Percentiles rank a stretch among this genome's conserved stretches.
Evolutionary conservation across 2,888 invertebrate species (phyloP).

Genomic region (Gonocerus acuteangulatus): DNA sequence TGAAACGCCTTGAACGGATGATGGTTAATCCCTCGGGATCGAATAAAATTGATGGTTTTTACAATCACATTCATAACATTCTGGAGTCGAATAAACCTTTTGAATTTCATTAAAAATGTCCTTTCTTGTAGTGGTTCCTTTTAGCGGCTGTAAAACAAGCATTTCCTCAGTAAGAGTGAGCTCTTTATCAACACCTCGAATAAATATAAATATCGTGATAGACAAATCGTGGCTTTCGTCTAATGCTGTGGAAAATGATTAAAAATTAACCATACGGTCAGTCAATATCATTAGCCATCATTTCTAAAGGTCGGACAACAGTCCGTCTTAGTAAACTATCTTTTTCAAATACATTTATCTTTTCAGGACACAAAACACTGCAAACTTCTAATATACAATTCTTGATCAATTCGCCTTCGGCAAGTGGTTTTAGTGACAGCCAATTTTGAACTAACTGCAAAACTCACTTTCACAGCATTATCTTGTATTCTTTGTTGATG

Average conservation of each 20-base stretch:
- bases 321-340: background rate
- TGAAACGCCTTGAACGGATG: constrained; percentile 12
- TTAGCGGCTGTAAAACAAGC: background rate
- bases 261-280: background rate
- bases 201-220: constrained; percentile 30
- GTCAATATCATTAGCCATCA: constrained; percentile 19
- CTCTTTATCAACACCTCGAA: constrained; percentile 31
- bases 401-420: constrained; percentile 17
- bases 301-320: constrained; percentile 2
- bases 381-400: constrained; percentile 1
- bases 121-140: constrained; percentile 7
- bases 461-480: constrained; percentile 4
- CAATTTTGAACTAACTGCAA: background rate
- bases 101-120: constrained; percentile 17
- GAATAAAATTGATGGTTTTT: constrained; percentile 19
- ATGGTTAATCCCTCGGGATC: constrained; percentile 4
- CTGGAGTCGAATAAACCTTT: constrained; percentile 5
- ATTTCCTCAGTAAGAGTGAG: constrained; percentile 27
- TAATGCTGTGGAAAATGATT: constrained; percentile 21
- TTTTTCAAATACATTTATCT: constrained; percentile 1
- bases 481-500: background rate
- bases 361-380: constrained; percentile 2
- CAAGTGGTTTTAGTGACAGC: background rate
- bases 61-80: constrained; percentile 13
- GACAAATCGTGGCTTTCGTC: constrained; percentile 20